Conservation (phyloP, 2,113 vertebrate genomes). For the Xenus cinereus region DNA sequence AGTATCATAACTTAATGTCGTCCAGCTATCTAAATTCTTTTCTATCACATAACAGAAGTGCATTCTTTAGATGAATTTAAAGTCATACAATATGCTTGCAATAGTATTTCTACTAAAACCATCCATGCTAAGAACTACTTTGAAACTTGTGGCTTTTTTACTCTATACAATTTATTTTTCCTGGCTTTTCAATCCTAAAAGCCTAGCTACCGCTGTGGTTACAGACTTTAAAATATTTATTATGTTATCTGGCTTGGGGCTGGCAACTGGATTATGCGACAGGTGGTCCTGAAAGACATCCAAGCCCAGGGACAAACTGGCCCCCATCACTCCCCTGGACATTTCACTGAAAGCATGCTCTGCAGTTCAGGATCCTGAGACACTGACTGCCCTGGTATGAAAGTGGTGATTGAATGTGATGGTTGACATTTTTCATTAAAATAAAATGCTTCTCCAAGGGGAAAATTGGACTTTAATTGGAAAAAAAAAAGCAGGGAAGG, state of each 20-base stretch:
- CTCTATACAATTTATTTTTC: not conserved
- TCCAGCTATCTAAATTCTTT: not conserved
- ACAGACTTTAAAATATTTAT: not conserved
- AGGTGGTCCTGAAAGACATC: not conserved
- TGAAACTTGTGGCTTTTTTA: not conserved
- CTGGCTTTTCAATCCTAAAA: not conserved
- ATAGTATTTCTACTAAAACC: not conserved
- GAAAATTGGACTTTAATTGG: not conserved
- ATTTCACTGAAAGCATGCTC: not conserved
- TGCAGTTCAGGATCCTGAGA: not conserved
- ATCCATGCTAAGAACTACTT: not conserved
- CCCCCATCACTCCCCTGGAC: accelerated
- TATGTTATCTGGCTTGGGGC: not conserved
- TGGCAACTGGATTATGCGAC: not conserved
- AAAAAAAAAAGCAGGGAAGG: too few relatives aligned
- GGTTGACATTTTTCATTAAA: not conserved
- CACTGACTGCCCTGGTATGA: not conserved
- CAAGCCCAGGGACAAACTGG: not conserved
- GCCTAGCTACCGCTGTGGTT: not conserved
- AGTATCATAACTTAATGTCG: not conserved
- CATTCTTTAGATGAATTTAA: not conserved
- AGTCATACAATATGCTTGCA: not conserved
- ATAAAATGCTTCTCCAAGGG: not conserved
- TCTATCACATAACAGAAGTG: not conserved
- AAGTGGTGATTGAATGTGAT: not conserved